Conservation (phyloP, 2,113 vertebrate genomes). For the Burhinus oedicnemus region DNA sequence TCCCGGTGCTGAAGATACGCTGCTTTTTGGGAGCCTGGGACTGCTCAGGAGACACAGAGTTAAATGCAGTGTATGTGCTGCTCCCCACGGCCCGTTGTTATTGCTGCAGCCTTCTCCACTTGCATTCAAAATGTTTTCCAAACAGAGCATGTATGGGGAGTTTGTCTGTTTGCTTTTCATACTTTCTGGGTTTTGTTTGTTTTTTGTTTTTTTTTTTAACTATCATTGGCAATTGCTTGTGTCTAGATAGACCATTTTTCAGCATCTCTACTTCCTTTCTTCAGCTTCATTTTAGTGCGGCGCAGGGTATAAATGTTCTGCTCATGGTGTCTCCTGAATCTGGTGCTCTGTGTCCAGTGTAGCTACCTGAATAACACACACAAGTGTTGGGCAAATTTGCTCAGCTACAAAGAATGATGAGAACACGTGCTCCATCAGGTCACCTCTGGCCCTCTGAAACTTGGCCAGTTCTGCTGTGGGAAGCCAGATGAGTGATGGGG, state of each 20-base stretch:
- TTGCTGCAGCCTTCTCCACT: background rate
- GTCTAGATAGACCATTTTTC: background rate
- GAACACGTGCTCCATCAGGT: background rate
- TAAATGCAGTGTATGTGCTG: background rate
- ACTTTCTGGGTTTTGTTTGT: background rate
- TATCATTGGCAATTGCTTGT: background rate
- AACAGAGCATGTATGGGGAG: background rate
- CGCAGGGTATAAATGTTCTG: background rate
- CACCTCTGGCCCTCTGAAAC: background rate
- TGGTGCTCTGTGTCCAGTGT: background rate
- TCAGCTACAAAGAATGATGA: background rate
- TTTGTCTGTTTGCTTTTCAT: background rate
- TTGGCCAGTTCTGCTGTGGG: background rate
- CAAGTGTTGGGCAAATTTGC: background rate
- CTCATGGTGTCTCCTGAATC: background rate
- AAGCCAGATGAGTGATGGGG: background rate
- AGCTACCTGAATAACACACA: background rate
- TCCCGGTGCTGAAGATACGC: rapidly evolving
- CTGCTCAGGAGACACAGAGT: background rate
- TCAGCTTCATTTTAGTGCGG: background rate
- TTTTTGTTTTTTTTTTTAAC: background rate
- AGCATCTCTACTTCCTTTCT: background rate
- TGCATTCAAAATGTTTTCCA: background rate
- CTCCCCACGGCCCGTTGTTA: background rate
- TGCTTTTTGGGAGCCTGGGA: background rate